Evolutionary conservation across 1,140 invertebrate genomes (phyloP).

Genomic region (Tetramorium simillimum): DNA sequence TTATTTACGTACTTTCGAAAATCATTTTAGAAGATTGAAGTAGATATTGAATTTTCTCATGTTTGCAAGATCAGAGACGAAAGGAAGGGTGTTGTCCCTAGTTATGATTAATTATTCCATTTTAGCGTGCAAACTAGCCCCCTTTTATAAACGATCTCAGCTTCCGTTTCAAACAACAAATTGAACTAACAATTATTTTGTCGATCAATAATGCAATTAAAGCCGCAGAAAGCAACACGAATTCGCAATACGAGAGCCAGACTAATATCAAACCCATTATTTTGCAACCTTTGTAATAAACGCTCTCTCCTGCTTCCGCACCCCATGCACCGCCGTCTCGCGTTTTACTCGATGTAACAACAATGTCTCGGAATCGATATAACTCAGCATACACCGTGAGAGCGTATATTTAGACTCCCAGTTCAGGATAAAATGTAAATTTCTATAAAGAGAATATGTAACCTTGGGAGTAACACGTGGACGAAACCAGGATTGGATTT

Average conservation of each 20-base stretch:
- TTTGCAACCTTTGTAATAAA: slow-evolving; percentile 32
- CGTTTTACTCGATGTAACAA: slow-evolving; percentile 37
- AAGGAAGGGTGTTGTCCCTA: neutral
- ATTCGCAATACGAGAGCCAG: neutral
- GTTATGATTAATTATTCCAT: slow-evolving; percentile 14
- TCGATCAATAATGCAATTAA: slow-evolving; percentile 43
- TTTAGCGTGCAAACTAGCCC: slow-evolving; percentile 28
- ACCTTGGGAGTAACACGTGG: neutral
- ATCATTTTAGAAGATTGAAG: neutral
- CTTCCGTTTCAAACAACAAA: neutral
- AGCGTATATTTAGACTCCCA: slow-evolving; percentile 15
- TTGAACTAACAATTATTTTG: slow-evolving; percentile 20
- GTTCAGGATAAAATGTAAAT: neutral
- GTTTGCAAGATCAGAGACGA: neutral
- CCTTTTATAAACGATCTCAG: neutral
- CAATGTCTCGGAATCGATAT: slow-evolving; percentile 42
- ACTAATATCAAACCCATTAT: slow-evolving; percentile 16
- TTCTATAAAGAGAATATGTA: neutral
- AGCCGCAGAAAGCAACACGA: neutral
- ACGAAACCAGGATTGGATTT: neutral
- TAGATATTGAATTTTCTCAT: neutral
- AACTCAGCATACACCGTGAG: neutral
- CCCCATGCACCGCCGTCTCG: neutral
- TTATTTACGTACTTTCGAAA: neutral
- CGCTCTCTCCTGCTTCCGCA: neutral